Base-by-base conservation (phyloP, 2,113 vertebrate species). In the Oreochromis tanganicae region DNA sequence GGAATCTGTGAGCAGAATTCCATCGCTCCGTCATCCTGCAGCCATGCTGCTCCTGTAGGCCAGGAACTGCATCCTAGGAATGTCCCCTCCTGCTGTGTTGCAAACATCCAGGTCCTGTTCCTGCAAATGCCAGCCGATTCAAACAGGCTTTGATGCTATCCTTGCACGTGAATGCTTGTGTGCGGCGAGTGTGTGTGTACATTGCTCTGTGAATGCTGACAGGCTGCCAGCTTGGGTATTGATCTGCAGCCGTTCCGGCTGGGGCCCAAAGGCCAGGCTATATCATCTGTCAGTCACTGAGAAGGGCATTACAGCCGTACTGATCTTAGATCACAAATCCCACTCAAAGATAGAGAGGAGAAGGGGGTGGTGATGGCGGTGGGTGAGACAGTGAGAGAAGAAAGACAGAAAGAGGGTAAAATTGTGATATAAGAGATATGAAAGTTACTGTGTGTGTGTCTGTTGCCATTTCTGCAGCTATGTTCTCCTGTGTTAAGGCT, bases 211-310 rank as follows among this genome's bases (percentile, higher is more conserved):
- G 89, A 90, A 88, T 91, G 91, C 88, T 93, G 93, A 94, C 88
- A 94, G 91, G 90, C 93, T 90, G 91, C 90, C 83, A 90, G 90
- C 87, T 85, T 4, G 24, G 43, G 87, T 96, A 95, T 95, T 94
- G 95, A 96, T 95, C 94, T 94, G 92, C 78, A 90, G 90, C 89
- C 88, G 61, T 82, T 91, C 85, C 79, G 83, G 86, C 90, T 89
- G 87, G 41, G 91, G 90, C 89, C 92, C 89, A 94, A 93, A 94
- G 92, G 92, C 90, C 93, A 93, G 82, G 82, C 88, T 81, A 85
- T 89, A 95, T 94, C 94, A 81, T 93, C 93, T 94, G 94, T 95
- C 94, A 89, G 90, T 89, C 86, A 82, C 85, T 14, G 83, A 95
- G 93, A 94, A 92, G 86, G 89, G 91, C 93, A 92, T 87, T 92